Conservation (phyloP, 2,113 vertebrate species). For the Rhineura floridana region DNA sequence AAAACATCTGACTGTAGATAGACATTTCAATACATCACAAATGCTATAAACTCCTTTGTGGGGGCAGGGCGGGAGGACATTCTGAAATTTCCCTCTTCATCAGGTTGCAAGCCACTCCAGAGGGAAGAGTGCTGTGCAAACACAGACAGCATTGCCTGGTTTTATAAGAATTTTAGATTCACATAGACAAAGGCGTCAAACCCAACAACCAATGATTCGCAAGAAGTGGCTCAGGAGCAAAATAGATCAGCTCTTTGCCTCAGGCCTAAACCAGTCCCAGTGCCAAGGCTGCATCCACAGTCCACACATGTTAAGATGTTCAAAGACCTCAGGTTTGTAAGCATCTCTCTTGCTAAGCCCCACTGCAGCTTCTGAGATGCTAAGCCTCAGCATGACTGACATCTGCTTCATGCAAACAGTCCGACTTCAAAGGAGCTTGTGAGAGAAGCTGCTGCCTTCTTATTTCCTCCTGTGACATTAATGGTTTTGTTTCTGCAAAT, state of each 20-base stretch:
- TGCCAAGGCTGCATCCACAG: fast-evolving
- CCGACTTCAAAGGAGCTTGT: neutral
- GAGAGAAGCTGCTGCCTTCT: slow-evolving; percentile 3
- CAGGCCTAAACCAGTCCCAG: neutral
- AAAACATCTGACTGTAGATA: neutral
- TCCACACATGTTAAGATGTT: neutral
- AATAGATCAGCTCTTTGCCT: neutral
- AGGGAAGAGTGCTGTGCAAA: neutral
- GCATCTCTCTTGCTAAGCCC: neutral
- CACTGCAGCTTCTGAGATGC: neutral
- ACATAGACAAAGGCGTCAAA: neutral
- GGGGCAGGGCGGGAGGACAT: neutral
- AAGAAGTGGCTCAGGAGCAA: neutral
- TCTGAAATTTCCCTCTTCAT: neutral
- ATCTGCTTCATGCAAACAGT: slow-evolving; percentile 14
- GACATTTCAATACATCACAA: neutral
- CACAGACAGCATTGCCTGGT: neutral
- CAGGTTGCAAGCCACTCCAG: neutral
- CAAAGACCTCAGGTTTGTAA: neutral
- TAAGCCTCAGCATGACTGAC: slow-evolving; percentile 24
- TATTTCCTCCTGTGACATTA: slow-evolving; percentile 19
- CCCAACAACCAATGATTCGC: neutral
- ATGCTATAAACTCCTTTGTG: neutral
- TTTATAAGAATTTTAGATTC: neutral
- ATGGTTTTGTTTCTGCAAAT: slow-evolving; percentile 15